These are phyloP conservation scores for Tipula vernalis DNA, from an alignment of 2,888 invertebrate genomes.

Conservation along the genomic window DNA sequence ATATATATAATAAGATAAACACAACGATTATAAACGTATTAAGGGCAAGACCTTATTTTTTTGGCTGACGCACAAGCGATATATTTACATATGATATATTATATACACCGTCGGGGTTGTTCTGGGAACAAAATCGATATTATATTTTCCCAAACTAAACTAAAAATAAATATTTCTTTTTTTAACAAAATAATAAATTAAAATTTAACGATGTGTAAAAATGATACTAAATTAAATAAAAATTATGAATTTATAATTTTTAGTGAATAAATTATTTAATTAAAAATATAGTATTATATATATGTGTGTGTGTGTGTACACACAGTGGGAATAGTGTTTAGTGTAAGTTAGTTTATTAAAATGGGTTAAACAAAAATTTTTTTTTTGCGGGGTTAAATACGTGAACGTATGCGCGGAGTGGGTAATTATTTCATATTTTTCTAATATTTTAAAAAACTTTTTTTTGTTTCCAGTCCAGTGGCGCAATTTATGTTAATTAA, in stretches of 20 bases:
- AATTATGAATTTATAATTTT: slow-evolving; percentile 4
- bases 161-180: neutral
- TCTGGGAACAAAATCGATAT: neutral
- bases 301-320: neutral
- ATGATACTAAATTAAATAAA: neutral
- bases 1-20: neutral
- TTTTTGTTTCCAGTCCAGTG: neutral
- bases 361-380: neutral
- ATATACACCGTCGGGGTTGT: neutral
- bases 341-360: neutral
- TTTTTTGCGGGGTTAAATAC: neutral
- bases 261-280: slow-evolving; percentile 4
- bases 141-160: neutral
- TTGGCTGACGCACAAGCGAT: neutral
- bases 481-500: too few species aligned
- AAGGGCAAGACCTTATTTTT: neutral
- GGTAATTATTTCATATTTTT: neutral
- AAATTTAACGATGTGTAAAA: neutral
- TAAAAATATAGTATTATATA: neutral
- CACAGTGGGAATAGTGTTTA: neutral
- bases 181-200: neutral
- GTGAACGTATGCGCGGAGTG: neutral
- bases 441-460: neutral
- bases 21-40: neutral
- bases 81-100: neutral